Conservation (phyloP, 2,113 vertebrate genomes). For the Penelope pileata region DNA sequence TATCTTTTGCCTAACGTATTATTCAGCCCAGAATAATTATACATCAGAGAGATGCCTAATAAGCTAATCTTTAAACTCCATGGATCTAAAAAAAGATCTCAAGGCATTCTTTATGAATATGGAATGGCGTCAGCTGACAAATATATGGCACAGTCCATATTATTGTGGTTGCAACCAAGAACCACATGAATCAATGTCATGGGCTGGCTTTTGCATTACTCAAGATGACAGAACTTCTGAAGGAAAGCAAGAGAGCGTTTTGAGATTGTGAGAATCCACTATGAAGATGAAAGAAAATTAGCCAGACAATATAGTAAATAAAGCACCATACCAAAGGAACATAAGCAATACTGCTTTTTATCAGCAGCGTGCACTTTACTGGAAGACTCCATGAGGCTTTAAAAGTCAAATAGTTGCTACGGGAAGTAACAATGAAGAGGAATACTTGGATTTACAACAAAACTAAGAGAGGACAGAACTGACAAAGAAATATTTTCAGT, state of each 20-base stretch:
- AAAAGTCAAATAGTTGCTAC: neutral
- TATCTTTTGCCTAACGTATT: neutral
- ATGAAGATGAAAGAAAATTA: neutral
- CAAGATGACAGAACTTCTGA: neutral
- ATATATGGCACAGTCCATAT: neutral
- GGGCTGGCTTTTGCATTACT: neutral
- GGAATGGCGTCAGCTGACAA: neutral
- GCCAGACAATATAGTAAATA: neutral
- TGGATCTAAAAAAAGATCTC: neutral
- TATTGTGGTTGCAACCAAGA: constrained; percentile 6
- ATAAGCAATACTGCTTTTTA: neutral
- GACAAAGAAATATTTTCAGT: constrained; percentile 49
- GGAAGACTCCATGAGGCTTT: neutral
- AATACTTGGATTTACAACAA: constrained; percentile 1
- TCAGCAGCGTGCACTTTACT: neutral
- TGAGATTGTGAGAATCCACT: neutral
- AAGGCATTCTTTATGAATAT: neutral
- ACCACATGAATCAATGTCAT: neutral
- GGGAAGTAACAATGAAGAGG: neutral
- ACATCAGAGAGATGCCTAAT: constrained; percentile 30
- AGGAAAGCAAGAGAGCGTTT: neutral
- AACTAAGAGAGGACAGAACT: neutral
- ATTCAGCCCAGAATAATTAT: neutral
- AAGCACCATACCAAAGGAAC: neutral
- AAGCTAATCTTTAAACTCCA: neutral